phyloP scores from a whole-genome alignment of 2,797 vertebrate genomes.

The Acanthopagrus latus region DNA sequence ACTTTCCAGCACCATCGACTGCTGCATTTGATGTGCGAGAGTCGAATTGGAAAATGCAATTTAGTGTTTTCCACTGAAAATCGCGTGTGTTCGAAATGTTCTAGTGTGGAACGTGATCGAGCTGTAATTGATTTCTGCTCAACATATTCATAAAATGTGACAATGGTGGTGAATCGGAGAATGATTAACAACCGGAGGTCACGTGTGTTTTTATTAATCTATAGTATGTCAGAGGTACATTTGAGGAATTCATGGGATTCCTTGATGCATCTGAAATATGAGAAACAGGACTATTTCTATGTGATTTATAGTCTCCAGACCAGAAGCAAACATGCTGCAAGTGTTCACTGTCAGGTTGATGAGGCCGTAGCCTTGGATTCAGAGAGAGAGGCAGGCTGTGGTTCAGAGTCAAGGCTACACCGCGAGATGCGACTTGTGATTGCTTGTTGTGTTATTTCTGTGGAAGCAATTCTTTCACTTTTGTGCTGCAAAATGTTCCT shows the following conservation, averaged over 20 bases:
- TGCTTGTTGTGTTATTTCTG: neutral
- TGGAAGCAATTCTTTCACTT: neutral
- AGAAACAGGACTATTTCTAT: neutral
- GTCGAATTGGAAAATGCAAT: neutral
- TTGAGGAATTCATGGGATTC: neutral
- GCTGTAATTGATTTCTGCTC: neutral
- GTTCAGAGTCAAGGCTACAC: constrained; percentile 19
- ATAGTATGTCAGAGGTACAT: neutral
- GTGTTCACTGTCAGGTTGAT: neutral
- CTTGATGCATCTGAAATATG: neutral
- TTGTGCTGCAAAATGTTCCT: neutral
- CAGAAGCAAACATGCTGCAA: constrained; percentile 1
- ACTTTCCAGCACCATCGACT: neutral
- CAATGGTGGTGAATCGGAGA: neutral
- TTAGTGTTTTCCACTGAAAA: neutral
- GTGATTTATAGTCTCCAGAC: constrained; percentile 15
- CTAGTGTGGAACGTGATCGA: neutral
- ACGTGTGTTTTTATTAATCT: neutral
- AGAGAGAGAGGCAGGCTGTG: constrained; percentile 7
- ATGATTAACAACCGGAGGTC: constrained; percentile 8
- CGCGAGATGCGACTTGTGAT: neutral
- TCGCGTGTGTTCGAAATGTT: neutral
- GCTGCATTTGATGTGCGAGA: neutral
- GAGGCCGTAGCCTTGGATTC: constrained; percentile 29
- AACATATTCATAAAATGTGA: neutral